phyloP scores from a whole-genome alignment of 1,140 invertebrate genomes.

The Polypedilum pembai region DNA sequence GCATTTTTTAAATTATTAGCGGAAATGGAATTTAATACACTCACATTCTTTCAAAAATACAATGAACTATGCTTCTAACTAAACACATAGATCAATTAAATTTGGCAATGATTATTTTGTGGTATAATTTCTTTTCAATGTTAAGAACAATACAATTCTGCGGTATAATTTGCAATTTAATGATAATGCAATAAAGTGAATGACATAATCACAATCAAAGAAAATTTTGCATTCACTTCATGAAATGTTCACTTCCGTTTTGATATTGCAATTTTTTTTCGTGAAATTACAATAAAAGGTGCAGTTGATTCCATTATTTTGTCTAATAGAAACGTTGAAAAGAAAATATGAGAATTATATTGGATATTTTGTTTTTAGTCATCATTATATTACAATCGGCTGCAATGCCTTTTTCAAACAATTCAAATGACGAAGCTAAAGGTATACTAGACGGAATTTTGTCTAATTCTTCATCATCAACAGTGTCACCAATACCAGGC shows the following conservation, averaged over 20 bases:
- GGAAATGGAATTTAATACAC: too few relatives aligned
- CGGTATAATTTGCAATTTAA: not conserved
- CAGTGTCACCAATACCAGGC: not conserved
- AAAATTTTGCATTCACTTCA: too few relatives aligned
- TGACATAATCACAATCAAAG: not conserved
- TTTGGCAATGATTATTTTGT: constrained; percentile 11
- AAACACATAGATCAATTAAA: not conserved
- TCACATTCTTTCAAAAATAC: too few relatives aligned
- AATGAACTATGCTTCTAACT: too few relatives aligned
- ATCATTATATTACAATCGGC: not conserved
- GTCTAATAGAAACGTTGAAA: not conserved
- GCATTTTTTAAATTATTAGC: too few relatives aligned
- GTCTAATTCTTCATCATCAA: not conserved
- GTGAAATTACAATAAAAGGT: too few relatives aligned
- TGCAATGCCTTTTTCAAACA: not conserved
- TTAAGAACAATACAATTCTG: not conserved
- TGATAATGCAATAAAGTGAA: not conserved
- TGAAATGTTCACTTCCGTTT: too few relatives aligned
- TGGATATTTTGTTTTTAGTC: not conserved
- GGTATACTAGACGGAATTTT: not conserved
- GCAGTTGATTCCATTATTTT: not conserved
- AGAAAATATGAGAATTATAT: not conserved
- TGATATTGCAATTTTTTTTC: too few relatives aligned
- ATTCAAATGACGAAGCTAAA: not conserved
- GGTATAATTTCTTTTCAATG: not conserved